These are phyloP conservation scores for Stictonetta naevosa DNA, from an alignment of 2,113 vertebrate genomes.

Conservation along the genomic window DNA sequence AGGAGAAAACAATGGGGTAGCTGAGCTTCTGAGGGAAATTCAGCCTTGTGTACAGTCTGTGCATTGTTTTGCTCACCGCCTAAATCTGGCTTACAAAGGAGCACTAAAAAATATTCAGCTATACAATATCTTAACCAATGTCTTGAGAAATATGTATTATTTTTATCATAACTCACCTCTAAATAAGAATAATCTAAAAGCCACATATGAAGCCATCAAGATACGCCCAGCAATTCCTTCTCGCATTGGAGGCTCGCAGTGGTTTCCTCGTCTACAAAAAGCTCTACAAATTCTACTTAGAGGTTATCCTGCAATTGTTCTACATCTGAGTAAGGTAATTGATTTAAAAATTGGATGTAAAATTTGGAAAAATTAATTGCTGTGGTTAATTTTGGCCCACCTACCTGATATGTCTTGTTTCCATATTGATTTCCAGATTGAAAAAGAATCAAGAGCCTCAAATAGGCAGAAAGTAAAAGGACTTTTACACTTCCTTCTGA, in stretches of 20 bases:
- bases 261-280: conserved; percentile 60
- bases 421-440: conserved; percentile 3
- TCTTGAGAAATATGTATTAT: conserved; percentile 33
- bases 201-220: conserved; percentile 31
- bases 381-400: not conserved
- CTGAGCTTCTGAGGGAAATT: conserved; percentile 62
- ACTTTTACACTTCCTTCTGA: conserved; percentile 53
- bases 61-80: conserved; percentile 52
- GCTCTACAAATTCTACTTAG: conserved; percentile 69
- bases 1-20: not conserved
- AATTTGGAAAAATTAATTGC: not conserved
- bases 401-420: not conserved
- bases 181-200: conserved; percentile 45
- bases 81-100: conserved; percentile 49
- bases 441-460: not conserved
- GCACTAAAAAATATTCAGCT: conserved; percentile 40
- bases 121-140: not conserved
- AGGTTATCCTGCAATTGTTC: conserved; percentile 67
- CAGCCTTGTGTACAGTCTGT: conserved; percentile 62
- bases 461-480: conserved; percentile 29
- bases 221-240: conserved; percentile 59
- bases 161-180: conserved; percentile 59
- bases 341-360: not conserved
- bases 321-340: conserved; percentile 70
- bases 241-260: conserved; percentile 13